These are phyloP conservation scores for Pangasius larnaudii DNA, from an alignment of 2,797 vertebrate species.

Conservation along the genomic window DNA sequence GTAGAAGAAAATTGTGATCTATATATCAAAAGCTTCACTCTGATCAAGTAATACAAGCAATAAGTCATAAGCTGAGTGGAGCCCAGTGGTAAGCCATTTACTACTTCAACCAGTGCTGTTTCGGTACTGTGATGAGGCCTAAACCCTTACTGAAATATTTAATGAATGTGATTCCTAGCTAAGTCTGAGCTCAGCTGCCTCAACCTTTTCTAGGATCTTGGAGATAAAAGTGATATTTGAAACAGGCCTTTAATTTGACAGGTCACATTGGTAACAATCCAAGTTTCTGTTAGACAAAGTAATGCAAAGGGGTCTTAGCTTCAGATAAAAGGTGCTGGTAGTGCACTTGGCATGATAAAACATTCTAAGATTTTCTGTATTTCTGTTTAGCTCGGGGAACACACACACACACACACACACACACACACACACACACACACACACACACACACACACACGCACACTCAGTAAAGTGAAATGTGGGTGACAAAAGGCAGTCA, in stretches of 20 bases:
- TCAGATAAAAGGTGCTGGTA: not conserved
- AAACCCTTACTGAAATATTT: not conserved
- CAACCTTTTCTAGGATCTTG: not conserved
- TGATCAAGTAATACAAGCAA: not conserved
- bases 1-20: not conserved
- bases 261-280: not conserved
- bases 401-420: not conserved
- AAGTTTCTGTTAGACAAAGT: not conserved
- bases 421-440: not conserved
- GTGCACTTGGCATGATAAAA: not conserved
- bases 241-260: not conserved
- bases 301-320: not conserved
- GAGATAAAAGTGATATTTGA: not conserved
- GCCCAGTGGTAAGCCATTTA: not conserved
- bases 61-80: not conserved
- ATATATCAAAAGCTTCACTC: not conserved
- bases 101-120: not conserved
- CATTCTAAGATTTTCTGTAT: not conserved
- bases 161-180: not conserved
- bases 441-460: not conserved
- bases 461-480: not conserved
- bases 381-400: not conserved
- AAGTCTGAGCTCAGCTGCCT: not conserved
- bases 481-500: not conserved
- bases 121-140: not conserved